Conservation (phyloP, 1,140 invertebrate genomes). For the Nephotettix cincticeps region DNA sequence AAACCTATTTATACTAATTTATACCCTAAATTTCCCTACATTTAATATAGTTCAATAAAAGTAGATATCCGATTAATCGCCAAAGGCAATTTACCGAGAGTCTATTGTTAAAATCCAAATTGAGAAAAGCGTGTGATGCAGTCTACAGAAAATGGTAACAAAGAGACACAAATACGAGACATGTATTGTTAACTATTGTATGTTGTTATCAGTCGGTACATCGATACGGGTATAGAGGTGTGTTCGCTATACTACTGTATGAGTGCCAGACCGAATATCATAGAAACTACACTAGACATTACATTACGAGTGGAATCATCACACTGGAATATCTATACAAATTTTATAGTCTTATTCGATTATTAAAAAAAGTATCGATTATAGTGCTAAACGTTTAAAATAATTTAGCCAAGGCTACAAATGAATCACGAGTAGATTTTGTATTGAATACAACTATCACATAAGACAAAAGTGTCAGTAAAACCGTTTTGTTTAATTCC, state of each 20-base stretch:
- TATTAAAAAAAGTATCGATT: conserved; percentile 31
- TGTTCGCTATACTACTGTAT: conserved; percentile 13
- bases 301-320: conserved; percentile 27
- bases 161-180: conserved; percentile 24
- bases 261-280: conserved; percentile 10
- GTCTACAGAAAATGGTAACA: conserved; percentile 25
- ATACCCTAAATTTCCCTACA: conserved; percentile 16
- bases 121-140: conserved; percentile 26
- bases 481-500: conserved; percentile 1
- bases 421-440: conserved; percentile 31
- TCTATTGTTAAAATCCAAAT: conserved; percentile 27
- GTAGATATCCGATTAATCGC: background rate
- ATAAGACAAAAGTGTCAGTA: conserved; percentile 29
- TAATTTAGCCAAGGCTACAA: conserved; percentile 32
- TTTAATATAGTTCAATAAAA: conserved; percentile 19
- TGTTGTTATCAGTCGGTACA: background rate
- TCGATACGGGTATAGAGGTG: conserved; percentile 18
- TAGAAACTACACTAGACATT: conserved; percentile 22
- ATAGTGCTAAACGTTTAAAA: conserved; percentile 30
- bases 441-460: conserved; percentile 34
- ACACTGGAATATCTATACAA: conserved; percentile 32
- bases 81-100: background rate
- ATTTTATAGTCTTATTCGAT: conserved; percentile 31
- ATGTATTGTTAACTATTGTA: background rate
- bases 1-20: conserved; percentile 21